Conservation (phyloP, 2,888 invertebrate genomes). For the Pristionchus japonicus region DNA sequence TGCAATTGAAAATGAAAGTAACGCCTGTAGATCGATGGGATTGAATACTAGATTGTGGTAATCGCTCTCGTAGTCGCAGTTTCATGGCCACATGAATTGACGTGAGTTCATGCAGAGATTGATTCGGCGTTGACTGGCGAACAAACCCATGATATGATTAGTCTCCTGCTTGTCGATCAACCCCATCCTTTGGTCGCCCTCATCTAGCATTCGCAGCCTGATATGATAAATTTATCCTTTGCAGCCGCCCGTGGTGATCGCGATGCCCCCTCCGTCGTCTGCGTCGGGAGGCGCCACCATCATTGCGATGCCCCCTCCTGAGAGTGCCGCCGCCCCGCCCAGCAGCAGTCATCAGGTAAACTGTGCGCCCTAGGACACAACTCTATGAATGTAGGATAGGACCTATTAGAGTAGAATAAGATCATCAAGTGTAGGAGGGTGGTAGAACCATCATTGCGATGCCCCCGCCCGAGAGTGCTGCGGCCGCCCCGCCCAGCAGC, state of each 20-base stretch:
- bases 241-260: conserved; percentile 40
- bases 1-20: no score
- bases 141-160: no score
- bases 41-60: background rate
- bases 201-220: background rate
- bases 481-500: background rate
- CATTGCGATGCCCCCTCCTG: conserved; percentile 28
- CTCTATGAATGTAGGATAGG: no score
- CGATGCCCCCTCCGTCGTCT: conserved; percentile 43
- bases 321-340: background rate
- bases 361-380: no score
- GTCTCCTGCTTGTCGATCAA: no score
- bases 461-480: background rate
- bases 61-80: background rate
- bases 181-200: no score
- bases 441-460: conserved; percentile 14
- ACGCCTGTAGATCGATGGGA: no score
- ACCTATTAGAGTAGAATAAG: no score
- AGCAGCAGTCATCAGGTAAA: background rate
- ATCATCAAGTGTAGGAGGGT: background rate
- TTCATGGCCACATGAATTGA: no score
- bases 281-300: background rate
- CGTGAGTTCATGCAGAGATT: no score
- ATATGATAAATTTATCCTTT: background rate
- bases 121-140: no score